Conservation (phyloP, 2,797 vertebrate genomes). For the Falco biarmicus region DNA sequence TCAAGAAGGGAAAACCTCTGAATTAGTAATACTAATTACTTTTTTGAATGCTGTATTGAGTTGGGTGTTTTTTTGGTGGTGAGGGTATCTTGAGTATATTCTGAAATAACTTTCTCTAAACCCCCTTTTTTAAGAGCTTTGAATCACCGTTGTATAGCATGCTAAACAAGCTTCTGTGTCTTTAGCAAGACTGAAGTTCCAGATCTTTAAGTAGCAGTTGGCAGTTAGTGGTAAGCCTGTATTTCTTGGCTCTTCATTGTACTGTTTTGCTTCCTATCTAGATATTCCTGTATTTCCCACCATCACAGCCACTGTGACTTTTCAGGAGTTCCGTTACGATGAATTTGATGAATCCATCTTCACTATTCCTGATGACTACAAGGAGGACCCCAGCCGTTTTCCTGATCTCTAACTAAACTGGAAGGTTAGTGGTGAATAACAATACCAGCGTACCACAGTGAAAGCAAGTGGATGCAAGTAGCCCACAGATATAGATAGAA, state of each 20-base stretch:
- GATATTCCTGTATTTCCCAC: slow-evolving; percentile 96
- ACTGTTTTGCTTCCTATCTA: neutral
- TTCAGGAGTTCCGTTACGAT: slow-evolving; percentile 98
- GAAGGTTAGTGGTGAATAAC: neutral
- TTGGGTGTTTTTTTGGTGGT: neutral
- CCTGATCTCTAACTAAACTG: slow-evolving; percentile 88
- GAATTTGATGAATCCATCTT: slow-evolving; percentile 92
- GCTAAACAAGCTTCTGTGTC: accelerated
- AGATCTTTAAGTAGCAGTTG: neutral
- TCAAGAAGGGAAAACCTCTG: neutral
- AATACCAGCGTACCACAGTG: neutral
- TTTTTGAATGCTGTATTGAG: neutral
- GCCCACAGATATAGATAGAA: neutral
- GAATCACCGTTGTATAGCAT: accelerated
- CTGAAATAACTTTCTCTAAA: neutral
- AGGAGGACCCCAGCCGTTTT: slow-evolving; percentile 97
- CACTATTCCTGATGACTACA: slow-evolving; percentile 94
- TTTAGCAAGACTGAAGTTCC: neutral
- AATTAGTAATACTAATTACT: neutral
- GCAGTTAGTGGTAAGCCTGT: neutral
- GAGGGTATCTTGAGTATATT: too few species aligned
- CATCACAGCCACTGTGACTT: slow-evolving; percentile 98
- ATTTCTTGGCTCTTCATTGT: neutral
- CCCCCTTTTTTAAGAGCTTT: neutral
- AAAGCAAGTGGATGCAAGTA: neutral